Percentiles rank a stretch among this genome's conserved stretches.
Conservation (phyloP, 1,140 invertebrate species). For the Aporrectodea caliginosa region DNA sequence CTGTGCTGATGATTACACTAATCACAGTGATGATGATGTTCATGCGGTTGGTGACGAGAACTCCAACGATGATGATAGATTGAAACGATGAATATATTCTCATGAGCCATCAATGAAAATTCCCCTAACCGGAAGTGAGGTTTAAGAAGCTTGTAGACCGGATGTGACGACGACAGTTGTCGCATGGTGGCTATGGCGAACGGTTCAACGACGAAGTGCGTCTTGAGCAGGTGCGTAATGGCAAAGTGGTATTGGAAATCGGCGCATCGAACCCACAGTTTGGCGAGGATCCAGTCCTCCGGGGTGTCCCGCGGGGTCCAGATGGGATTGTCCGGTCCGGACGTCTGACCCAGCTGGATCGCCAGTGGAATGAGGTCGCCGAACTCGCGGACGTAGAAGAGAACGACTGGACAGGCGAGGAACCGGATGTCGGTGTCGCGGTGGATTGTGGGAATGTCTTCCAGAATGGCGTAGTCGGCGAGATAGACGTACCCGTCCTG, state of each 20-base stretch:
- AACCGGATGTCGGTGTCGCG: slow-evolving; percentile 26
- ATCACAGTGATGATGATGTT: no score
- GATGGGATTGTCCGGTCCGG: slow-evolving; percentile 27
- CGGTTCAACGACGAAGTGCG: slow-evolving; percentile 24
- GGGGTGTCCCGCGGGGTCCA: slow-evolving; percentile 24
- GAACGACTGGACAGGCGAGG: slow-evolving; percentile 18
- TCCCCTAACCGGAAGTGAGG: slow-evolving; percentile 30
- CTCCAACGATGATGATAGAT: no score
- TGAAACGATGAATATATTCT: no score
- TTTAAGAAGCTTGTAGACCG: slow-evolving; percentile 31
- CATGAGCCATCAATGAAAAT: no score
- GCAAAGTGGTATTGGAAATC: slow-evolving; percentile 30
- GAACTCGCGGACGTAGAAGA: slow-evolving; percentile 24
- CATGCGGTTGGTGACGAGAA: no score
- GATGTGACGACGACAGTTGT: slow-evolving; percentile 27
- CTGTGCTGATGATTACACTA: no score
- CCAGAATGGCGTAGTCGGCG: slow-evolving; percentile 25
- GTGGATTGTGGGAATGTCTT: slow-evolving; percentile 23
- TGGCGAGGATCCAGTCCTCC: slow-evolving; percentile 30
- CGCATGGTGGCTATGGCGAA: slow-evolving; percentile 26
- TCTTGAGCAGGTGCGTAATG: slow-evolving; percentile 27
- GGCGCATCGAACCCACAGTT: slow-evolving; percentile 30
- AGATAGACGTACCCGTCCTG: slow-evolving; percentile 23
- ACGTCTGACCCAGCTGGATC: slow-evolving; percentile 25
- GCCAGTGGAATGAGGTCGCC: slow-evolving; percentile 26